Conservation (phyloP, 2,888 invertebrate species). For the Parochlus steinenii region DNA sequence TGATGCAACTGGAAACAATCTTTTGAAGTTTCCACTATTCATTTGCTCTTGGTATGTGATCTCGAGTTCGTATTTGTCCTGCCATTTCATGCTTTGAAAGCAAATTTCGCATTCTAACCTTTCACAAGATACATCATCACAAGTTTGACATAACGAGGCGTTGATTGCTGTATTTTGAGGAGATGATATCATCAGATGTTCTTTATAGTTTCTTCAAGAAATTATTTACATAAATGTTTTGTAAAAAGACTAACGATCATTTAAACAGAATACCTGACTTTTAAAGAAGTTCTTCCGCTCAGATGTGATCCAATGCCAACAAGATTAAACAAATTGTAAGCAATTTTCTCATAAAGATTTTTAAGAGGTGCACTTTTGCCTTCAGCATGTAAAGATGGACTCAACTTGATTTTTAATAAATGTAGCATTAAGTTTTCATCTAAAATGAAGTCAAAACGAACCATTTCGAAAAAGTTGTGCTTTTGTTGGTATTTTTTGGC, state of each 20-base stretch:
- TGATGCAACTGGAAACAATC: conserved; percentile 64
- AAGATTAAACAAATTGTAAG: conserved; percentile 66
- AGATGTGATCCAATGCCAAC: conserved; percentile 50
- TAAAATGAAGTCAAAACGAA: conserved; percentile 85
- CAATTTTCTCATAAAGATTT: conserved; percentile 78
- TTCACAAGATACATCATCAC: conserved; percentile 36
- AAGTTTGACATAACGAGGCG: conserved; percentile 36
- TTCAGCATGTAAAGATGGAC: conserved; percentile 79
- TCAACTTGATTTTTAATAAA: conserved; percentile 95
- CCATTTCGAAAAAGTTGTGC: conserved; percentile 80
- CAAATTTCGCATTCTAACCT: conserved; percentile 61
- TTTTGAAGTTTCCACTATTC: conserved; percentile 59
- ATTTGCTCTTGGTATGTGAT: conserved; percentile 65
- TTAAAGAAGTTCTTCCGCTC: conserved; percentile 26
- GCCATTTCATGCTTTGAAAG: conserved; percentile 49
- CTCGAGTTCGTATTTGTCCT: conserved; percentile 40
- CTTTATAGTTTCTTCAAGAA: conserved; percentile 30
- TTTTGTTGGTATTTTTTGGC: conserved; percentile 33
- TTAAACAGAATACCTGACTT: conserved; percentile 25
- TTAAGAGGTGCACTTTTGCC: conserved; percentile 78
- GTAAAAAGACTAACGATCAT: background rate
- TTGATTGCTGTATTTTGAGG: conserved; percentile 66
- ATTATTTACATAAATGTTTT: conserved; percentile 1
- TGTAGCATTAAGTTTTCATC: conserved; percentile 74
- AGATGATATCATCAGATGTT: conserved; percentile 49